These are phyloP conservation scores for Manacus vitellinus DNA, from an alignment of 2,113 vertebrate species.

Conservation along the genomic window DNA sequence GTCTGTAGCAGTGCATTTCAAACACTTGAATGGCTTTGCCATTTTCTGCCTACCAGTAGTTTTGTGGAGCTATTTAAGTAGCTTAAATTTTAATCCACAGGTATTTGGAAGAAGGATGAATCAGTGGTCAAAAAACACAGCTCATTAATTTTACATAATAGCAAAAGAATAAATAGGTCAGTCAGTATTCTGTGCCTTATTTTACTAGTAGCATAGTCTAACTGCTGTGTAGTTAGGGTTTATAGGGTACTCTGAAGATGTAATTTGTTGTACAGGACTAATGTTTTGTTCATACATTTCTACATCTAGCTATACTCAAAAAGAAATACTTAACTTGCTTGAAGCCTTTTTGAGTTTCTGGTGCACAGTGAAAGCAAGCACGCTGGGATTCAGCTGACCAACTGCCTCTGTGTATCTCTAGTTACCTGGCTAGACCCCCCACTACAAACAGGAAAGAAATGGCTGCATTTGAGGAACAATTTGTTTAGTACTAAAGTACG, in stretches of 20 bases:
- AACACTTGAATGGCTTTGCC: background rate
- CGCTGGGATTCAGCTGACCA: background rate
- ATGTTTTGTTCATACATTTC: background rate
- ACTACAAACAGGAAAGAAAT: background rate
- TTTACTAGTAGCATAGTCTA: background rate
- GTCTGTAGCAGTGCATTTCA: background rate
- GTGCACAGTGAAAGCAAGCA: background rate
- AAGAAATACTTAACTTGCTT: background rate
- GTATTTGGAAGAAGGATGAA: constrained; percentile 28
- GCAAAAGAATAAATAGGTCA: constrained; percentile 27
- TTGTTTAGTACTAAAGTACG: background rate
- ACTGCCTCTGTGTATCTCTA: background rate
- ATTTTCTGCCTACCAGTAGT: background rate
- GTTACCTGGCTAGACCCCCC: background rate
- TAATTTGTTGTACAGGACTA: background rate
- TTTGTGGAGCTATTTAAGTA: constrained; percentile 19
- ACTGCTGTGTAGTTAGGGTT: background rate
- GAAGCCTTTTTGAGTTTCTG: background rate
- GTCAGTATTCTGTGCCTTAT: constrained; percentile 6
- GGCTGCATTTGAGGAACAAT: background rate
- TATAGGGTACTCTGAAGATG: background rate
- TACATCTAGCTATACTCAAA: background rate
- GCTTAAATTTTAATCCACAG: constrained; percentile 41
- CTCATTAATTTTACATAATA: constrained; percentile 26
- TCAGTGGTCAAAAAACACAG: background rate